Conservation (phyloP, 2,888 invertebrate genomes). For the Amphimallon solstitiale region DNA sequence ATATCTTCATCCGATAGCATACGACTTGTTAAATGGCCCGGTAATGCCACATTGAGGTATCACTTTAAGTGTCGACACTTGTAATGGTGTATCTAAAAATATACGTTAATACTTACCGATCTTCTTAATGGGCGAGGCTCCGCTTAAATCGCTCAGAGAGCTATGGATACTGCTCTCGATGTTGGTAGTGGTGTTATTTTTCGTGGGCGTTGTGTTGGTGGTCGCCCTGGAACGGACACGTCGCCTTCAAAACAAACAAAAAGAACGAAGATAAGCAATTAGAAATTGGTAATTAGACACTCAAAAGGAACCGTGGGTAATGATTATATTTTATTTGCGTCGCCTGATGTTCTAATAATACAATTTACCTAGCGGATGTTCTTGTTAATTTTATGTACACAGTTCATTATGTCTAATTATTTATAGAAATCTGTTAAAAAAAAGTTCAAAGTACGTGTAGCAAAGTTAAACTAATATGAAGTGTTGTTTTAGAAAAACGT, state of each 20-base stretch:
- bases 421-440: neutral
- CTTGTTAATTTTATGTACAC: conserved; percentile 1
- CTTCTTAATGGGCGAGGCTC: conserved; percentile 60
- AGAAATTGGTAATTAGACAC: conserved; percentile 23
- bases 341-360: conserved; percentile 13
- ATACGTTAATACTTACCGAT: conserved; percentile 34
- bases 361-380: conserved; percentile 8
- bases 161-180: conserved; percentile 72
- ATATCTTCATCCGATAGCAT: neutral
- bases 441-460: neutral
- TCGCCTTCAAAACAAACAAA: conserved; percentile 49
- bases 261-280: conserved; percentile 7
- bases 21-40: conserved; percentile 23
- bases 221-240: conserved; percentile 65
- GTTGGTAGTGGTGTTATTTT: conserved; percentile 45
- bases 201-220: conserved; percentile 67
- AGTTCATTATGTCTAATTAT: neutral
- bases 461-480: neutral
- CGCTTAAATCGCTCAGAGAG: conserved; percentile 77
- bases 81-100: conserved; percentile 17
- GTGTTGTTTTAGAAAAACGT: too few species aligned
- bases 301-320: neutral
- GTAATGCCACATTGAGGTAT: conserved; percentile 15
- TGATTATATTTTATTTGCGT: conserved; percentile 15
- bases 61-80: conserved; percentile 12